Percentiles rank a stretch among this genome's conserved stretches.
Conservation (phyloP, 2,797 vertebrate genomes). For the Pipistrellus pipistrellus region DNA sequence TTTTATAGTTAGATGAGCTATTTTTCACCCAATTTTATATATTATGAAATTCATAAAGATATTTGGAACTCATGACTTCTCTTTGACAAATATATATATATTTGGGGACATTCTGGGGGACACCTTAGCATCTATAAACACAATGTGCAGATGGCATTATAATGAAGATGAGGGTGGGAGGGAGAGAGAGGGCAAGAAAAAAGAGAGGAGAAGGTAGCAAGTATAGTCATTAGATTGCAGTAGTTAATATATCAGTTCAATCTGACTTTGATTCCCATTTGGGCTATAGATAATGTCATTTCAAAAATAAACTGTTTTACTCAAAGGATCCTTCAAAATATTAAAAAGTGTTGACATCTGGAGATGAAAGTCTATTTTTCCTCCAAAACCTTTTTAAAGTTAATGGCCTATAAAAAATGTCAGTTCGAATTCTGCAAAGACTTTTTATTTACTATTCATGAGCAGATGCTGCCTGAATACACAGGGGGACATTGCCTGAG, state of each 20-base stretch:
- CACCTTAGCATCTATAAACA: background rate
- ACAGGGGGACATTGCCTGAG: background rate
- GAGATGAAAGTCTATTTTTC: constrained; percentile 65
- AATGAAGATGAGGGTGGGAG: background rate
- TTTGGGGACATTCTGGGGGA: background rate
- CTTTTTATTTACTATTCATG: constrained; percentile 70
- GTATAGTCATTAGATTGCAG: background rate
- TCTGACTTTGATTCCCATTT: constrained; percentile 45
- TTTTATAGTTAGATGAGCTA: background rate
- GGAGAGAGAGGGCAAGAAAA: background rate
- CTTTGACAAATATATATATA: background rate
- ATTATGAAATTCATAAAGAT: constrained; percentile 17
- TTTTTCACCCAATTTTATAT: background rate
- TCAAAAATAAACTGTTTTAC: constrained; percentile 65
- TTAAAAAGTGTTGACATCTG: constrained; percentile 66
- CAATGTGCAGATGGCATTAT: background rate
- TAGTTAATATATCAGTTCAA: background rate
- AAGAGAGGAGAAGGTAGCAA: background rate
- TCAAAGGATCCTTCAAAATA: constrained; percentile 71
- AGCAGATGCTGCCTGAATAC: constrained; percentile 66
- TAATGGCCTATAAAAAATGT: constrained; percentile 55
- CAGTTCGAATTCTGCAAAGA: constrained; percentile 64
- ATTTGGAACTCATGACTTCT: background rate
- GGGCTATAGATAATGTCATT: constrained; percentile 35
- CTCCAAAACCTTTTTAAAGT: constrained; percentile 57